Evolutionary conservation across 2,797 vertebrate species (phyloP), one percentile per base, ranked within the genome.

Genomic region (Onychomys torridus): DNA sequence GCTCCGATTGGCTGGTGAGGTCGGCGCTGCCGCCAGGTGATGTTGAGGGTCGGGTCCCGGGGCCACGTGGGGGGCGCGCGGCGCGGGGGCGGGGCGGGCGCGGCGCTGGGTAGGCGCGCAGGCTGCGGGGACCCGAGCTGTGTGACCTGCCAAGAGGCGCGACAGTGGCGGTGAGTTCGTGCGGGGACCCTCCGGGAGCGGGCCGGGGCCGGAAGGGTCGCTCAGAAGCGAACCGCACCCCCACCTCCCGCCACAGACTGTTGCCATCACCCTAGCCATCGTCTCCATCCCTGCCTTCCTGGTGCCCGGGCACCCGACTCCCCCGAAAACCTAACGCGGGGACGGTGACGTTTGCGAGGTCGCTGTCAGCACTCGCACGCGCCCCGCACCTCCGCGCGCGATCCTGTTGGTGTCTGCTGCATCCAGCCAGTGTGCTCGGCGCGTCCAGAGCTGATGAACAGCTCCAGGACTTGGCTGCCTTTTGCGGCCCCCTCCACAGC

Each of bases 21-120:
- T 61, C 8, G 19, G 76, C 59, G 29, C 90, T 13, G 61, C 89
- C 29, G 86, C 92, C 97, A 81, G 95, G 92, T 76, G 92, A 52
- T 71, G 17, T 46, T 0, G 43, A 0, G 17, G 7, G 83, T 95
- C 5, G 27, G 52, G 55, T 55, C 91, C 89, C 37, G 49, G 65
- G 23, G 96, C 88, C 97, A 93, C 95, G 94, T 96, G 95, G 93
- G 95, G 95, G 77, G 75, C 78, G 89, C 81, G 46, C 81, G 57
- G 90, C 57, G 88, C 25, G 93, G 95, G 90, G 77, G 78, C 79
- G 86, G 63, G 63, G 7, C 43, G 43, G 81, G 43, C 21, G 46
- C 1, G 17, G 63, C n/a, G n/a, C 37, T 3, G n/a, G 43, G 25
- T 16, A 46, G 84, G 13, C 29, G 19, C 46, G 23, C 43, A 1